A percentile compares a stretch with the other conserved stretches of the same genome.
phyloP scores from a whole-genome alignment of 2,888 invertebrate genomes.

The Mythimna vitellina region DNA sequence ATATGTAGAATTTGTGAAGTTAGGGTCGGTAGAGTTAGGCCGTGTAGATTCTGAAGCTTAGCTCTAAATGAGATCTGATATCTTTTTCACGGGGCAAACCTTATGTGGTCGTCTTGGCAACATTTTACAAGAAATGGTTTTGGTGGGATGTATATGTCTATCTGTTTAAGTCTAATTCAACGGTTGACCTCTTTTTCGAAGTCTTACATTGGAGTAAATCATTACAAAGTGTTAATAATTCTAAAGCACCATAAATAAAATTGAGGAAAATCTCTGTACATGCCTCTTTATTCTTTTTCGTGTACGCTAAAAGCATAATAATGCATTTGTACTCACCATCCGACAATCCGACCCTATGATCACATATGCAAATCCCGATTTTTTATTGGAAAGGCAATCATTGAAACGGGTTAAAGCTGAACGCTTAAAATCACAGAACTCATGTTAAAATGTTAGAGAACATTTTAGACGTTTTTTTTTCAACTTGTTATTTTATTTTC shows the following conservation, averaged over 20 bases:
- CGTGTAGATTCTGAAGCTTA: too few species aligned
- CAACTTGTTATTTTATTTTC: neutral
- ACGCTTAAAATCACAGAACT: conserved; percentile 51
- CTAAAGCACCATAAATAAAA: conserved; percentile 2
- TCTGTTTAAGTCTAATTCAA: too few species aligned
- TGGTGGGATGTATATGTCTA: too few species aligned
- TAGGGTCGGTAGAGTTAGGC: too few species aligned
- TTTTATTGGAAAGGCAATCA: conserved; percentile 59
- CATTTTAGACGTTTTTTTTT: conserved; percentile 33
- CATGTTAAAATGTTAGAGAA: conserved; percentile 22
- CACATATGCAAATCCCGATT: conserved; percentile 60
- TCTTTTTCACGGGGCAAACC: too few species aligned
- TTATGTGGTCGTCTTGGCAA: too few species aligned
- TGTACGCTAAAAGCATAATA: conserved; percentile 28
- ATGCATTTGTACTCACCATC: conserved; percentile 26
- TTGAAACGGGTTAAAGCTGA: conserved; percentile 20
- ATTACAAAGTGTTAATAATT: neutral
- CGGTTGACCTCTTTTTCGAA: too few species aligned
- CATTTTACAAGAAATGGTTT: too few species aligned
- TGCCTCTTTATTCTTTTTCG: neutral
- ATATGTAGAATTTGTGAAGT: too few species aligned
- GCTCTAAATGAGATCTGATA: too few species aligned
- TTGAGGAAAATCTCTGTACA: neutral
- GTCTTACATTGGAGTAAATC: neutral
- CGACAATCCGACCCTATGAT: conserved; percentile 44